A percentile compares a stretch with the other conserved stretches of the same genome.
phyloP scores from a whole-genome alignment of 1,140 invertebrate genomes.

The Zaprionus taronus region DNA sequence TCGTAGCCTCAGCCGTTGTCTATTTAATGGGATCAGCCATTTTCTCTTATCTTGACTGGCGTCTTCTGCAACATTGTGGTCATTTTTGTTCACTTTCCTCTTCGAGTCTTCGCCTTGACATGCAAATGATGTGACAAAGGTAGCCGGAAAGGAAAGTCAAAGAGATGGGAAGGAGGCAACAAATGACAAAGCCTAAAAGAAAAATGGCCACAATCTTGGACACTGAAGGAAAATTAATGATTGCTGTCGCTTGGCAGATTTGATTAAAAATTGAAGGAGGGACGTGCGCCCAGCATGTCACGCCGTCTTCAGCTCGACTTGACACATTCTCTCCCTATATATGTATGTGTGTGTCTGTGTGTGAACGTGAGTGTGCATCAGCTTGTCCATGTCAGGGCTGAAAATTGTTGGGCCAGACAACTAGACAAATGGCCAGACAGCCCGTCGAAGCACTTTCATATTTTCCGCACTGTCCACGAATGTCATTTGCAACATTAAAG shows the following conservation, averaged over 20 bases:
- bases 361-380: constrained; percentile 30
- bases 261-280: constrained; percentile 55
- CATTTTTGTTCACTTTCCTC: constrained; percentile 13
- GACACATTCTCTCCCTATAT: constrained; percentile 32
- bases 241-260: constrained; percentile 48
- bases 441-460: neutral
- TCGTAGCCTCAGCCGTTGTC: neutral
- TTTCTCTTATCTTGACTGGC: constrained; percentile 5
- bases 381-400: constrained; percentile 1
- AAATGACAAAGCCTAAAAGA: constrained; percentile 39
- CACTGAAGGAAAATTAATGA: constrained; percentile 57
- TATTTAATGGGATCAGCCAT: neutral
- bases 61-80: constrained; percentile 31
- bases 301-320: constrained; percentile 51
- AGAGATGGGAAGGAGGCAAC: constrained; percentile 1
- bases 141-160: constrained; percentile 9
- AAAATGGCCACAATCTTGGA: constrained; percentile 50
- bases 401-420: constrained; percentile 1
- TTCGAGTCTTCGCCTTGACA: neutral
- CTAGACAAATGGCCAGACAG: neutral
- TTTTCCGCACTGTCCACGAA: constrained; percentile 11
- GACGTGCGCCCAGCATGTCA: constrained; percentile 40
- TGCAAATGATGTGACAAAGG: constrained; percentile 49
- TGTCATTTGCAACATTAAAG: constrained; percentile 8
- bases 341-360: neutral